Evolutionary conservation across 2,113 vertebrate genomes (phyloP).

Genomic region (Tenebrosternarchus preto): DNA sequence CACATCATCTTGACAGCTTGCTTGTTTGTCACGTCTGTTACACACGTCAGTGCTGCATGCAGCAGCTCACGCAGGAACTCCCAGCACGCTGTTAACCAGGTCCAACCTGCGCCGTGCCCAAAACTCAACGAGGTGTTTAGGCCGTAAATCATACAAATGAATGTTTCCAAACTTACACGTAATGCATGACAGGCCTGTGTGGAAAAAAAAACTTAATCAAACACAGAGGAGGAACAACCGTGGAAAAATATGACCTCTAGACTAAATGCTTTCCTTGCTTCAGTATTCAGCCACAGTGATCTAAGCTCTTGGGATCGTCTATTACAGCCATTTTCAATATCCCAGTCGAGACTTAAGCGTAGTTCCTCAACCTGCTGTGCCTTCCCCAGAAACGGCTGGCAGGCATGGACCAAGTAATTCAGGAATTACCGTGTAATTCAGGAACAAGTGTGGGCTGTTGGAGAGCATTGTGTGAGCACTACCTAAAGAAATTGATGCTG

Average conservation of each 20-base stretch:
- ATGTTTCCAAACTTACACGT: constrained; percentile 49
- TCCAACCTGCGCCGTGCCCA: constrained; percentile 35
- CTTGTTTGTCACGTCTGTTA: constrained; percentile 57
- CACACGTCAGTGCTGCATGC: constrained; percentile 19
- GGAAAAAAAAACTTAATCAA: constrained; percentile 46
- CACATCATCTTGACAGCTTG: constrained; percentile 48
- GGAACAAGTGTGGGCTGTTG: constrained; percentile 52
- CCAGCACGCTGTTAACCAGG: constrained; percentile 39
- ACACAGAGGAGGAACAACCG: constrained; percentile 40
- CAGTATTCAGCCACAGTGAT: constrained; percentile 60
- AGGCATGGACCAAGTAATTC: constrained; percentile 57
- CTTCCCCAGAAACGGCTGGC: constrained; percentile 55
- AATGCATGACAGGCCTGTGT: constrained; percentile 26
- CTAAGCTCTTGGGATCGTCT: constrained; percentile 65
- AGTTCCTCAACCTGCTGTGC: constrained; percentile 60
- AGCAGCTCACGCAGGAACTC: constrained; percentile 38
- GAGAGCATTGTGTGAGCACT: constrained; percentile 43
- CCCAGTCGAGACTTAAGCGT: constrained; percentile 59
- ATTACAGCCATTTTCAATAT: constrained; percentile 66
- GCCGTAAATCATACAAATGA: constrained; percentile 48
- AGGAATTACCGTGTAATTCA: constrained; percentile 59
- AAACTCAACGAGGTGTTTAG: constrained; percentile 57
- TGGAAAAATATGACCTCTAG: constrained; percentile 60
- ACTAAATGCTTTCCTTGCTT: constrained; percentile 47
- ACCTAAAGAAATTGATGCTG: constrained; percentile 63